phyloP scores from a whole-genome alignment of 2,113 vertebrate species.

The Callithrix jacchus region DNA sequence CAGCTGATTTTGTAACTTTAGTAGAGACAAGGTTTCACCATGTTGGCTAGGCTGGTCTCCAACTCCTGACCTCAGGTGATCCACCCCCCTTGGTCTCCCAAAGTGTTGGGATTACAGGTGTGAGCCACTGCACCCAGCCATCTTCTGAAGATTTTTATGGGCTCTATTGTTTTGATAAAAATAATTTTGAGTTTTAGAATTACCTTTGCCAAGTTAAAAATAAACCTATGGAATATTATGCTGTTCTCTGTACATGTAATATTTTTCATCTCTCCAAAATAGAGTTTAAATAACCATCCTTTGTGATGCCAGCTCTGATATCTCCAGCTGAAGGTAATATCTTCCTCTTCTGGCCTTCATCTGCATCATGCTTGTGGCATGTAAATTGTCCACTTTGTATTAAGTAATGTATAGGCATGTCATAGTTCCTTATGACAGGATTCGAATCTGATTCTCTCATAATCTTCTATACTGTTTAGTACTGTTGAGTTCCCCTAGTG shows the following conservation, averaged over 20 bases:
- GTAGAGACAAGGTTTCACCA: too few species aligned
- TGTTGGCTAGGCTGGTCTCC: too few species aligned
- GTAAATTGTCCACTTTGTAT: not conserved
- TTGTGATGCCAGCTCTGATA: not conserved
- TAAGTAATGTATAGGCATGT: not conserved
- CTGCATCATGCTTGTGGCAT: not conserved
- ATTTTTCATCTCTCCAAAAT: not conserved
- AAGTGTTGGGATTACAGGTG: too few species aligned
- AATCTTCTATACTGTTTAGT: not conserved
- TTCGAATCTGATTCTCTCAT: not conserved
- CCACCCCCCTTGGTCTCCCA: too few species aligned
- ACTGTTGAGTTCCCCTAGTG: not conserved
- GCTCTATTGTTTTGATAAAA: slow-evolving; percentile 58
- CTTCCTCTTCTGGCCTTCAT: not conserved
- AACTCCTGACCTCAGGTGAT: too few species aligned
- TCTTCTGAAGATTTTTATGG: slow-evolving; percentile 28
- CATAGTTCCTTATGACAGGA: not conserved
- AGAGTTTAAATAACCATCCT: not conserved
- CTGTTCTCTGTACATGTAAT: not conserved
- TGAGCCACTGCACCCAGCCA: too few species aligned
- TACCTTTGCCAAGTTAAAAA: slow-evolving; percentile 21
- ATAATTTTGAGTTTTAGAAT: slow-evolving; percentile 57
- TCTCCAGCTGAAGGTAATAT: not conserved
- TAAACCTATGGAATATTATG: not conserved
- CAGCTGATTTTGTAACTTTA: too few species aligned